These are phyloP conservation scores for Nycticryphes semicollaris DNA, from an alignment of 2,113 vertebrate genomes.

Conservation along the genomic window DNA sequence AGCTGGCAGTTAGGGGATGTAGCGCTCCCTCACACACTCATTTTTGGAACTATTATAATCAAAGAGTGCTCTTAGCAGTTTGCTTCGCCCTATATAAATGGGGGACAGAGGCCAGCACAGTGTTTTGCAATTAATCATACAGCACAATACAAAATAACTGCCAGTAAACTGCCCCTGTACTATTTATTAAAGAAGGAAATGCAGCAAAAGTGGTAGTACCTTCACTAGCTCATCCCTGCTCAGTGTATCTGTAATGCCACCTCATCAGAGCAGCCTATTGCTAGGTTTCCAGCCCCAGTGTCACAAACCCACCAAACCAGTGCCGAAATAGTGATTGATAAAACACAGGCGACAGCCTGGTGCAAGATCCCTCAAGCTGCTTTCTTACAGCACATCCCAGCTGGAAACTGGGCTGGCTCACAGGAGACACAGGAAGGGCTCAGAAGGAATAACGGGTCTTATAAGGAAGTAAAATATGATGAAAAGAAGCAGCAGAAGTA, in stretches of 20 bases:
- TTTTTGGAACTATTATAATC: slow-evolving; percentile 4
- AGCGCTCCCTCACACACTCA: not conserved
- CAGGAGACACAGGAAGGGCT: not conserved
- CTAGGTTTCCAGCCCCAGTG: not conserved
- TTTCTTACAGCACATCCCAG: not conserved
- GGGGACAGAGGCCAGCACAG: slow-evolving; percentile 6
- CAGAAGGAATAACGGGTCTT: not conserved
- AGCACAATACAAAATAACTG: not conserved
- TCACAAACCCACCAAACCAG: not conserved
- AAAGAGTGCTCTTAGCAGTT: not conserved
- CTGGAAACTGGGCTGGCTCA: not conserved
- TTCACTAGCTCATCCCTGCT: not conserved
- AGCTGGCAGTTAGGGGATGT: not conserved
- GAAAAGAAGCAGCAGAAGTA: not conserved
- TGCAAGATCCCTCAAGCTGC: rapidly evolving
- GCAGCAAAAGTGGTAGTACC: not conserved
- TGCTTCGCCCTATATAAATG: not conserved
- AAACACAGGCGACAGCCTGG: not conserved
- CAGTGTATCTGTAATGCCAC: not conserved
- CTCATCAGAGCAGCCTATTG: not conserved
- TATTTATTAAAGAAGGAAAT: not conserved
- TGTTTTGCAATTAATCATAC: slow-evolving; percentile 4
- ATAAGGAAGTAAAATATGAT: not conserved
- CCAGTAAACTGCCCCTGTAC: not conserved
- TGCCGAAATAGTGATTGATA: rapidly evolving